These are phyloP conservation scores for Mola mola DNA, from an alignment of 2,113 vertebrate genomes.

Conservation along the genomic window DNA sequence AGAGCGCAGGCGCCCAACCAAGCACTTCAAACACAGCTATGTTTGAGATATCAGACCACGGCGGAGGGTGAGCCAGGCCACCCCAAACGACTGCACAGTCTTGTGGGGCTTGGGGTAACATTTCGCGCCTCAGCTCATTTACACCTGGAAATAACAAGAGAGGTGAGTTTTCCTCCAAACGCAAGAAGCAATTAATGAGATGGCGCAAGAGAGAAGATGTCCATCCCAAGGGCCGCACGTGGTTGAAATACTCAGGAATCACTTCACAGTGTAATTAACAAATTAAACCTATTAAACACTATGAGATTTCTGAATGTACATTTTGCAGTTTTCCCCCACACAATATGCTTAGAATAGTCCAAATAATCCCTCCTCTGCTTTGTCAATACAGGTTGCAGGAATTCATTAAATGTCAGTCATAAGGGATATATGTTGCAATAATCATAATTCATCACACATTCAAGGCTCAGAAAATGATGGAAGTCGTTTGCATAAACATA, in stretches of 20 bases:
- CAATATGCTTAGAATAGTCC: too few species aligned
- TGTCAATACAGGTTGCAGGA: slow-evolving; percentile 30
- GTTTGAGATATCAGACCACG: slow-evolving; percentile 72
- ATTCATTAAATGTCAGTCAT: slow-evolving; percentile 56
- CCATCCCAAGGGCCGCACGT: slow-evolving; percentile 43
- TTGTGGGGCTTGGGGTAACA: slow-evolving; percentile 61
- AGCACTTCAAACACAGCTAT: slow-evolving; percentile 76
- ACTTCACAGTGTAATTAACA: slow-evolving; percentile 67
- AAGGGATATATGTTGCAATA: too few species aligned
- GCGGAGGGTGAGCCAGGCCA: slow-evolving; percentile 58
- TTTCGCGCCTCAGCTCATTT: slow-evolving; percentile 76
- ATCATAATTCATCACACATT: slow-evolving; percentile 51
- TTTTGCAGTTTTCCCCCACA: slow-evolving; percentile 26
- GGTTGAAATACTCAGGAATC: slow-evolving; percentile 42
- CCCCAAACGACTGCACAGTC: slow-evolving; percentile 61
- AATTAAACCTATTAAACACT: slow-evolving; percentile 47
- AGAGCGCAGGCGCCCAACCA: slow-evolving; percentile 72
- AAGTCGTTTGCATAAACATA: slow-evolving; percentile 50
- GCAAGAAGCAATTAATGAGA: slow-evolving; percentile 70
- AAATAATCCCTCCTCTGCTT: too few species aligned
- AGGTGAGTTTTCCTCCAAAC: slow-evolving; percentile 64
- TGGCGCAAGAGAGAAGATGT: slow-evolving; percentile 19
- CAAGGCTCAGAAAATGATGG: slow-evolving; percentile 31
- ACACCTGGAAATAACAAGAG: slow-evolving; percentile 77
- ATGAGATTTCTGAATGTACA: slow-evolving; percentile 18